Evolutionary conservation across 2,797 vertebrate species (phyloP), one percentile per base, ranked within the genome.

Genomic region (Gadopsis bispinosus): DNA sequence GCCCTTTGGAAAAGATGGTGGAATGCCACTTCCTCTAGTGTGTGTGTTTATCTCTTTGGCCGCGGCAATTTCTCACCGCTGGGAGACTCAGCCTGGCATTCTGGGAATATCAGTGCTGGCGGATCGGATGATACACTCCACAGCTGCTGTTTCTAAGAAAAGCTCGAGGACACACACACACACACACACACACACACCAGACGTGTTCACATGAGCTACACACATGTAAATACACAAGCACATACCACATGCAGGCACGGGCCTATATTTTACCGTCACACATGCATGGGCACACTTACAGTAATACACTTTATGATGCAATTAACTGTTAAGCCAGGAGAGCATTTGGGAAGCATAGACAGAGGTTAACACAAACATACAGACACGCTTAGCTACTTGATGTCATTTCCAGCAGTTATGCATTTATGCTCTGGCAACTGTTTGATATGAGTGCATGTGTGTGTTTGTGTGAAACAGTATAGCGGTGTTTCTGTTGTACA

Each of bases 111-210:
- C 80, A 76, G 83, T 67, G 85, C 73, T 14, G 79, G 77, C 55
- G 72, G 88, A 93, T 93, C 82, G 80, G 88, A 92, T 94, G 93
- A 93, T 93, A 56, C 74, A 74, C 80, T 78, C 83, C 79, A 79
- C 94, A 95, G 94, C 93, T 95, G 94, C 91, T 91, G 93, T 89
- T 93, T 94, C 94, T 95, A 95, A 95, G 94, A 94, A 95, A 95
- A 95, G 92, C 89, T 87, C 0, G 45, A 82, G 82, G 87, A 83
- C 79, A 58, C 69, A 69, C 41, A 26, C n/a, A n/a, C 11, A 47
- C 6, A 55, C 55, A 55, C 26, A 37, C 72, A 60, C 55, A 77
- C 68, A 70, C 78, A 53, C 64, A 70, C 37, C 47, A 74, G 48
- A 85, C 83, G 65, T 26, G 11, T 79, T 69, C 68, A 73, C 64